Evolutionary conservation across 2,113 vertebrate species (phyloP).

Genomic region (Otocyon megalotis): DNA sequence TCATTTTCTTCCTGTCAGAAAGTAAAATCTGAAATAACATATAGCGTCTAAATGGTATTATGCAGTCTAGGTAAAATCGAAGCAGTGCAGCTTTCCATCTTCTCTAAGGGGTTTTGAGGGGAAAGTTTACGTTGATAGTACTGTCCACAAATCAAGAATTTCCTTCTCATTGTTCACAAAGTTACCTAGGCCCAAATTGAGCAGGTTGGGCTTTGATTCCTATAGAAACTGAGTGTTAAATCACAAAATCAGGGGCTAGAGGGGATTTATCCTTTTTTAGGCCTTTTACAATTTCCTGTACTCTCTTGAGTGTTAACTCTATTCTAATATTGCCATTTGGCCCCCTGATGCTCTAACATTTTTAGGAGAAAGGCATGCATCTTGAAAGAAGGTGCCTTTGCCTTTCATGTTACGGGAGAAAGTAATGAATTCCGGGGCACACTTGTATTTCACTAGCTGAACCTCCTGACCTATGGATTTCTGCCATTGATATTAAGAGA

Average conservation of each 20-base stretch:
- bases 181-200: conserved; percentile 9
- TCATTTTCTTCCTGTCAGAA: conserved; percentile 3
- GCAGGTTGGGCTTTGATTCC: not conserved
- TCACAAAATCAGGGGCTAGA: not conserved
- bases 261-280: not conserved
- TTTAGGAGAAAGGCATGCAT: not conserved
- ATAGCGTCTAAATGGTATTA: not conserved
- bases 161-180: not conserved
- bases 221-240: conserved; percentile 39
- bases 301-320: not conserved
- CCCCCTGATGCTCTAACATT: not conserved
- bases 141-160: conserved; percentile 2
- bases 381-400: not conserved
- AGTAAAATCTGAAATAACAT: conserved; percentile 26
- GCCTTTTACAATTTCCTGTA: not conserved
- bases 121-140: conserved; percentile 10
- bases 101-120: conserved; percentile 1
- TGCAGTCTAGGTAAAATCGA: not conserved
- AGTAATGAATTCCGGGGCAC: conserved; percentile 20
- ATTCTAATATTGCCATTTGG: conserved; percentile 1
- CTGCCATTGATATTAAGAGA: conserved; percentile 22
- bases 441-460: not conserved
- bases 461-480: not conserved
- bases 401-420: not conserved
- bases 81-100: not conserved